Percentiles rank a stretch among this genome's conserved stretches.
These are phyloP conservation scores for Notodonta dromedarius DNA, from an alignment of 2,888 invertebrate genomes.

Conservation along the genomic window DNA sequence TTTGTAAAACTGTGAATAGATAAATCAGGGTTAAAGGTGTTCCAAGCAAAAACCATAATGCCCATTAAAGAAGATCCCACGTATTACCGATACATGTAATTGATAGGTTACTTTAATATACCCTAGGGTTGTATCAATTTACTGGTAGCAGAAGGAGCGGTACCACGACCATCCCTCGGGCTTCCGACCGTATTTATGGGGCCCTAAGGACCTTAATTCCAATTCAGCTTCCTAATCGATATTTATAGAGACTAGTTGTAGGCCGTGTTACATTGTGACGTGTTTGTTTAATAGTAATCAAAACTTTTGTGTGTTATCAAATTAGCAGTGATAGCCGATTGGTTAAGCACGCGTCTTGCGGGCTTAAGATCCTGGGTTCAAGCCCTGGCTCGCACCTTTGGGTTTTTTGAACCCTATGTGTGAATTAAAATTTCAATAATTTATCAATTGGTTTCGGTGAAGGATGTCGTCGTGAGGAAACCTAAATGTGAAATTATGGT, in stretches of 20 bases:
- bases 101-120: constrained; percentile 57
- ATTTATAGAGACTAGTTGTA: constrained; percentile 23
- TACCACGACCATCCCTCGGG: constrained; percentile 64
- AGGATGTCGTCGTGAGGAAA: too few species aligned
- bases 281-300: background rate
- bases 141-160: constrained; percentile 63
- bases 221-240: constrained; percentile 57
- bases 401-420: too few species aligned
- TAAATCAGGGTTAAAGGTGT: background rate
- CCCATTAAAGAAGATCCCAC: constrained; percentile 7
- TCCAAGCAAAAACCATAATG: background rate
- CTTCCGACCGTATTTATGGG: constrained; percentile 60
- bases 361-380: too few species aligned
- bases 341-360: too few species aligned
- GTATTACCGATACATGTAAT: constrained; percentile 32
- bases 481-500: too few species aligned
- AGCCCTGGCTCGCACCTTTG: too few species aligned
- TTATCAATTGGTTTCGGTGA: too few species aligned
- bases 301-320: too few species aligned
- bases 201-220: constrained; percentile 61
- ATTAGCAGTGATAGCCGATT: too few species aligned
- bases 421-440: too few species aligned
- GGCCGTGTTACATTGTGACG: constrained; percentile 3
- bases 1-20: too few species aligned
- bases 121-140: constrained; percentile 74